These are phyloP conservation scores for Tholera decimalis DNA, from an alignment of 2,888 invertebrate species.

Conservation along the genomic window DNA sequence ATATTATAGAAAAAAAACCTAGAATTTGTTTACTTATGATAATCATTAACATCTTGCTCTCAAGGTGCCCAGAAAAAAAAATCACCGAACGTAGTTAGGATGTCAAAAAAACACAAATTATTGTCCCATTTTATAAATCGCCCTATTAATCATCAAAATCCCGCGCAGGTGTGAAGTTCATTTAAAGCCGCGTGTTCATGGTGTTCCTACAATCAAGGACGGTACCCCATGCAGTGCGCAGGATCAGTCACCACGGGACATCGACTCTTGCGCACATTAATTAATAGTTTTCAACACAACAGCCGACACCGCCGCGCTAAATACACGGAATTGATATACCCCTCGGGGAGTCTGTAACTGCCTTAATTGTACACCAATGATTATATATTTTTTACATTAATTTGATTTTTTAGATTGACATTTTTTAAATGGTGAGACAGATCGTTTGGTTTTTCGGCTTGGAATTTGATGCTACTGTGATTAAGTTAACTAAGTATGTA, in stretches of 20 bases:
- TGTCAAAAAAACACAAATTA: conserved; percentile 23
- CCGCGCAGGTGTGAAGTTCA: conserved; percentile 62
- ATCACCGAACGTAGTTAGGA: background rate
- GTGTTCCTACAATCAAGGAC: conserved; percentile 72
- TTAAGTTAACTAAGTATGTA: too few relatives aligned
- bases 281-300: conserved; percentile 79
- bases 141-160: conserved; percentile 42
- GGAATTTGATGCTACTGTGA: conserved; percentile 13
- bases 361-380: conserved; percentile 70
- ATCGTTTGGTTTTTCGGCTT: conserved; percentile 17
- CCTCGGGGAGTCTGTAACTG: conserved; percentile 78
- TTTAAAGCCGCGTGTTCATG: conserved; percentile 51
- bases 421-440: conserved; percentile 33
- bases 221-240: conserved; percentile 76
- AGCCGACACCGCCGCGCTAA: conserved; percentile 69
- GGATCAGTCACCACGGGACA: conserved; percentile 78
- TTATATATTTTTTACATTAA: conserved; percentile 62
- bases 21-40: background rate
- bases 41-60: background rate
- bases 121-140: conserved; percentile 37
- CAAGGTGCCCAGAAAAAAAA: background rate
- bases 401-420: conserved; percentile 60
- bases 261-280: conserved; percentile 75
- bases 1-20: background rate
- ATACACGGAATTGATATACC: conserved; percentile 70